phyloP scores from a whole-genome alignment of 2,113 vertebrate species.

The Martes martes region DNA sequence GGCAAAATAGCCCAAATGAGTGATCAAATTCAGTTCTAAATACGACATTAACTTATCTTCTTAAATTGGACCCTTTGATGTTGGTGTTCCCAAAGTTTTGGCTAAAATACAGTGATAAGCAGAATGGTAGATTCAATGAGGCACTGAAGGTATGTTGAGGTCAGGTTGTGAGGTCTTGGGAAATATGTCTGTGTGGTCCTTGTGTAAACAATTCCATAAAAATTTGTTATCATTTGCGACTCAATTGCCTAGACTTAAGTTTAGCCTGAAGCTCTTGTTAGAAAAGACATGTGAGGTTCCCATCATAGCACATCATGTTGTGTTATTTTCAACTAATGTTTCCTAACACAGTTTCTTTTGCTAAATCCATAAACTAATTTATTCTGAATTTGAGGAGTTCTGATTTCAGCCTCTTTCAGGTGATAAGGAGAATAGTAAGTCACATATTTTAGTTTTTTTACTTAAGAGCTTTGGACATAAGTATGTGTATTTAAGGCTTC shows the following conservation, averaged over 20 bases:
- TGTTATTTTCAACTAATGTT: neutral
- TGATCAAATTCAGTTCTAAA: neutral
- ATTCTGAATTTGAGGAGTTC: neutral
- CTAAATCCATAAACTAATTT: neutral
- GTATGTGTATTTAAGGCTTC: neutral
- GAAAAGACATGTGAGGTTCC: neutral
- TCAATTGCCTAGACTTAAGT: neutral
- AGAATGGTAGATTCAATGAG: neutral
- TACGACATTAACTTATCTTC: neutral
- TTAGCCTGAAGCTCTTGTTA: neutral
- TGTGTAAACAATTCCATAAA: neutral
- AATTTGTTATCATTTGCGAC: neutral
- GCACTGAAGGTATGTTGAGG: neutral
- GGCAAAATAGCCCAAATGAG: neutral
- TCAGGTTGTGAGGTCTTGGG: neutral
- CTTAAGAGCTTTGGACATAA: neutral
- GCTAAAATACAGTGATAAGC: neutral
- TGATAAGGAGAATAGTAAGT: neutral
- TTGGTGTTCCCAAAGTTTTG: neutral
- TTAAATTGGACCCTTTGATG: neutral
- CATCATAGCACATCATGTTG: accelerated
- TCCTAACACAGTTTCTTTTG: neutral
- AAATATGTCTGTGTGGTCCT: neutral
- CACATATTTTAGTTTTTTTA: neutral
- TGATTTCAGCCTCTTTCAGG: neutral